Conservation (phyloP, 1,140 invertebrate species). For the Charaxes varanes region DNA sequence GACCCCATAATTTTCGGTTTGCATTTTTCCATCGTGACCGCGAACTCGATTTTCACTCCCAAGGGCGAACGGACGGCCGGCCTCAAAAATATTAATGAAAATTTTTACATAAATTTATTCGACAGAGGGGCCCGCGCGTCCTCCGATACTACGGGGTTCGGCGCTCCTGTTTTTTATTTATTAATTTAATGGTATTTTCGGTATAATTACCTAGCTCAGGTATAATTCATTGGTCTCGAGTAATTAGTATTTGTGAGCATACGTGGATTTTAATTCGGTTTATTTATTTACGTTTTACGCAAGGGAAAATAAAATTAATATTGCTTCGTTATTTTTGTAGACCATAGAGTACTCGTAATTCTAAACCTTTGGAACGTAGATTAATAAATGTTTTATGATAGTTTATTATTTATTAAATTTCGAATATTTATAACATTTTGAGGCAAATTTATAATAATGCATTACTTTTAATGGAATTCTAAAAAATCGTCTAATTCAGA, state of each 20-base stretch:
- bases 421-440: too few relatives aligned
- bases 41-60: slow-evolving; percentile 70
- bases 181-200: slow-evolving; percentile 74
- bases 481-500: too few relatives aligned
- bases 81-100: slow-evolving; percentile 74
- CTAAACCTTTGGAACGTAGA: too few relatives aligned
- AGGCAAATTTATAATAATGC: too few relatives aligned
- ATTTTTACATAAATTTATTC: slow-evolving; percentile 74
- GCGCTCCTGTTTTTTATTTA: slow-evolving; percentile 72
- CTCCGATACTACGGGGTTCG: slow-evolving; percentile 48
- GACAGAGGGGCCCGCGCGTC: slow-evolving; percentile 60
- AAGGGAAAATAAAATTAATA: background rate
- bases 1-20: slow-evolving; percentile 71
- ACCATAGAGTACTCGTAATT: too few relatives aligned
- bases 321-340: background rate
- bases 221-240: slow-evolving; percentile 66
- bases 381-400: too few relatives aligned
- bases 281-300: slow-evolving; percentile 1
- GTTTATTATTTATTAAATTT: too few relatives aligned
- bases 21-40: slow-evolving; percentile 72
- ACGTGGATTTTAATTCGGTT: slow-evolving; percentile 27
- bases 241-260: slow-evolving; percentile 53
- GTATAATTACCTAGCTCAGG: slow-evolving; percentile 70
- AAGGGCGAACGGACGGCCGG: slow-evolving; percentile 63
- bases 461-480: too few relatives aligned